Evolutionary conservation across 2,113 vertebrate genomes (phyloP), one percentile per base, ranked within the genome.

Genomic region (Vicugna pacos): DNA sequence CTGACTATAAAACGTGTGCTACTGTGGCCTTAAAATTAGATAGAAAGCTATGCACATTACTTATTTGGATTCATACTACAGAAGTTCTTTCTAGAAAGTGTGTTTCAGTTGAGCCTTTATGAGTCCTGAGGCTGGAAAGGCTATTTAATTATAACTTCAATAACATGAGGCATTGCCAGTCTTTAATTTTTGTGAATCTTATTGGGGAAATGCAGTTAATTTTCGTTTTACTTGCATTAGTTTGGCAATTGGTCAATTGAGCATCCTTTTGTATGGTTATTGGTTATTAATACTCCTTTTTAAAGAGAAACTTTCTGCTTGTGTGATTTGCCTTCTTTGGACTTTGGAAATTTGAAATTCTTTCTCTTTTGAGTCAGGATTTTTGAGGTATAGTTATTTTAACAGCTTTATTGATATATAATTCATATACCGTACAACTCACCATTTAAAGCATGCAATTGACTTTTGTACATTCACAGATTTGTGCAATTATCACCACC

Each of bases 291-390:
- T 50, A 32, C 60, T 88, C 3, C 30, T 82, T 72, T 82, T n/a
- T 16, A 58, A 58, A 90, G 38, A 32, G 65, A 60, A n/a, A 58
- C 76, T 60, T 94, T 32, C 12, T 62, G n/a, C 20, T 70, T 24
- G 46, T 82, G 75, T 85, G 10, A 46, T 56, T 69, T 16, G 46
- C 30, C 22, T 15, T 76, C 17, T 76, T 95, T 93, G 50, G n/a
- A 84, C 35, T 80, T 9, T 56, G 56, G 15, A 70, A 50, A 24
- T 84, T 94, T 64, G 54, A 67, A 30, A 26, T 91, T 79, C 3
- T 92, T 83, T 84, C 14, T 88, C 12, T 89, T 46, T 62, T 93
- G 46, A 83, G 3, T 77, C 42, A 81, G 17, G 24, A 69, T 97
- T 79, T 60, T 88, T 84, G 38, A 79, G 52, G 10, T 60, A 1